Percentiles rank a stretch among this genome's conserved stretches.
These are phyloP conservation scores for Arothron firmamentum DNA, from an alignment of 2,113 vertebrate genomes.

Conservation along the genomic window DNA sequence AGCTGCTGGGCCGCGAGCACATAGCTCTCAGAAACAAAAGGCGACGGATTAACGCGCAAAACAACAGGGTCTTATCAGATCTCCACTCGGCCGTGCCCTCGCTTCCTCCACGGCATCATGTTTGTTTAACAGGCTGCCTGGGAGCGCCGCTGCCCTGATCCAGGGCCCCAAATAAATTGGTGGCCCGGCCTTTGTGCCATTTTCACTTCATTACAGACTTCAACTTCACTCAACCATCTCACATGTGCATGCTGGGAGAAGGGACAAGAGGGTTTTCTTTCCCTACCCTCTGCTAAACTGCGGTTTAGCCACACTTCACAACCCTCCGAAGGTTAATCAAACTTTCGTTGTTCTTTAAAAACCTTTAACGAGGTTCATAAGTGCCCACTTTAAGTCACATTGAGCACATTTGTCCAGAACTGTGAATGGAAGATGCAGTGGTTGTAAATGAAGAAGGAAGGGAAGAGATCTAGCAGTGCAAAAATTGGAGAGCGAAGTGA, in stretches of 20 bases:
- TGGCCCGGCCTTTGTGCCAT: slow-evolving; percentile 26
- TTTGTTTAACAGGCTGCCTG: slow-evolving; percentile 49
- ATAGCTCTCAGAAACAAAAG: slow-evolving; percentile 27
- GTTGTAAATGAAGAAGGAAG: slow-evolving; percentile 9
- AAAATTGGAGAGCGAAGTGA: slow-evolving; percentile 15
- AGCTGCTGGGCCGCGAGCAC: slow-evolving; percentile 44
- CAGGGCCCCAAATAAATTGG: slow-evolving; percentile 51
- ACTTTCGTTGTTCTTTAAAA: neutral
- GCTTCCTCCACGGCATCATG: slow-evolving; percentile 28
- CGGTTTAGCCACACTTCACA: slow-evolving; percentile 1
- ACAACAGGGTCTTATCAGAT: slow-evolving; percentile 61
- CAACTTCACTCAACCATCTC: slow-evolving; percentile 44
- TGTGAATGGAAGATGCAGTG: slow-evolving; percentile 2
- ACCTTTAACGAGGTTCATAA: slow-evolving; percentile 7
- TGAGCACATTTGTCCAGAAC: neutral
- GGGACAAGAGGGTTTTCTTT: neutral
- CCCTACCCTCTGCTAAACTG: neutral
- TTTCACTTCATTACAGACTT: slow-evolving; percentile 34
- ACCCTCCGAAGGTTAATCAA: neutral
- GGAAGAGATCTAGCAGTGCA: slow-evolving; percentile 3
- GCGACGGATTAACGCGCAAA: slow-evolving; percentile 53
- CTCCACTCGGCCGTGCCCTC: slow-evolving; percentile 22
- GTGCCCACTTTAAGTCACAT: neutral
- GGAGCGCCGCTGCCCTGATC: slow-evolving; percentile 40
- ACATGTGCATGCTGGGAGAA: slow-evolving; percentile 20